Conservation (phyloP, 2,888 invertebrate species). For the Drosophila colorata region DNA sequence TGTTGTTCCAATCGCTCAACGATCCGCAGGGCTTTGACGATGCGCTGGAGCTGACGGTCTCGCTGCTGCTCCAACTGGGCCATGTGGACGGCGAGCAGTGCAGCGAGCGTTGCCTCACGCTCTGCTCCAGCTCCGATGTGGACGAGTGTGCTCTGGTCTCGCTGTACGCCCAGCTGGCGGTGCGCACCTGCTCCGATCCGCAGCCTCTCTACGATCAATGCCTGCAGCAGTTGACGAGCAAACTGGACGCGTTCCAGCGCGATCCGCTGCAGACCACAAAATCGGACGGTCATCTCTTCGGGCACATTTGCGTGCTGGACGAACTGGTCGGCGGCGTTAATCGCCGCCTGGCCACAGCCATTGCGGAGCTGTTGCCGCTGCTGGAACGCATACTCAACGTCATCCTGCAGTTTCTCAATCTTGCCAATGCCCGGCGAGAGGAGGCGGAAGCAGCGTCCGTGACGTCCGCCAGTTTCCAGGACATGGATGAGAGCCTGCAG, state of each 20-base stretch:
- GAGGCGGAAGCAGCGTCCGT: slow-evolving; percentile 70
- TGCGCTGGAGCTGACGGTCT: slow-evolving; percentile 86
- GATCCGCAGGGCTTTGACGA: slow-evolving; percentile 87
- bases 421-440: slow-evolving; percentile 54
- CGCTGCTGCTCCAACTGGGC: slow-evolving; percentile 86
- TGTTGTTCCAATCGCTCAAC: slow-evolving; percentile 86
- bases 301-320: slow-evolving; percentile 75
- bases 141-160: slow-evolving; percentile 78
- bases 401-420: slow-evolving; percentile 79
- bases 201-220: slow-evolving; percentile 79
- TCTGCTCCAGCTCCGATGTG: slow-evolving; percentile 66
- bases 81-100: slow-evolving; percentile 70
- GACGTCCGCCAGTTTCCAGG: slow-evolving; percentile 90
- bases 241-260: slow-evolving; percentile 69
- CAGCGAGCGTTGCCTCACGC: slow-evolving; percentile 58
- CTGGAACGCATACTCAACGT: slow-evolving; percentile 68
- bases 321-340: slow-evolving; percentile 57
- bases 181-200: slow-evolving; percentile 72
- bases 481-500: slow-evolving; percentile 91
- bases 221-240: slow-evolving; percentile 32
- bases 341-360: neutral
- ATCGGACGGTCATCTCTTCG: slow-evolving; percentile 87
- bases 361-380: slow-evolving; percentile 59
- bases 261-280: slow-evolving; percentile 86
- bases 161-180: slow-evolving; percentile 76